Evolutionary conservation across 2,888 invertebrate species (phyloP), one percentile per base, ranked within the genome.

Genomic region (Catotricha subobsoleta): DNA sequence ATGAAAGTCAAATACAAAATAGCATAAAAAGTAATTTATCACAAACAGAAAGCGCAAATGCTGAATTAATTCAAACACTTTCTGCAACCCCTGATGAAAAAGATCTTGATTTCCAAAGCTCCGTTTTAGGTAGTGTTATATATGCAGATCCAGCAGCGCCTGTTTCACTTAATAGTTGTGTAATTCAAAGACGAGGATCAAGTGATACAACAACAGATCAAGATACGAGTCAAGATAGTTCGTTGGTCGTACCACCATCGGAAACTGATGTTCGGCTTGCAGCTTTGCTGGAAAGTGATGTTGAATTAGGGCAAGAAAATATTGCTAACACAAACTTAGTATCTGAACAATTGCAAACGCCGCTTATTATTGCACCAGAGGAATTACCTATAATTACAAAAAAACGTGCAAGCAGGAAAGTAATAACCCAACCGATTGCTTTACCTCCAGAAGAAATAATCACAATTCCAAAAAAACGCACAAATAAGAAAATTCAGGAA

Each of bases 21-120:
- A 20, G 8, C 9, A 20, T 28, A 25, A 33, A 34, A 28, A 28
- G 13, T 2, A 35, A 27, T 39, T 72, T 73, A 15, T 73, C 73
- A 30, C 55, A 63, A 40, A 66, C 67, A 42, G 67, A 64, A 13
- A 60, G 65, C 40, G 67, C 67, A 52, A 60, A 58, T 40, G 67
- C 67, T 61, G 68, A 68, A 44, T 52, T 68, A 18, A 68, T 68
- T 49, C 65, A 65, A 50, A 67, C 68, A 25, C 56, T 68, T 39
- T 21, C 60, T 1, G 67, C 70, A 37, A 69, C 71, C 31, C 67
- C 71, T 16, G 59, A 60, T 3, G 62, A 62, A 28, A 56, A 56
- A 41, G 62, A 62, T 44, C 61, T 62, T 20, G 62, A 62, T 43
- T 62, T 60, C 20, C 35, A 35, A 12, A 35, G 21, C 38, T 63